phyloP scores from a whole-genome alignment of 2,113 vertebrate species.

The Chunga burmeisteri region DNA sequence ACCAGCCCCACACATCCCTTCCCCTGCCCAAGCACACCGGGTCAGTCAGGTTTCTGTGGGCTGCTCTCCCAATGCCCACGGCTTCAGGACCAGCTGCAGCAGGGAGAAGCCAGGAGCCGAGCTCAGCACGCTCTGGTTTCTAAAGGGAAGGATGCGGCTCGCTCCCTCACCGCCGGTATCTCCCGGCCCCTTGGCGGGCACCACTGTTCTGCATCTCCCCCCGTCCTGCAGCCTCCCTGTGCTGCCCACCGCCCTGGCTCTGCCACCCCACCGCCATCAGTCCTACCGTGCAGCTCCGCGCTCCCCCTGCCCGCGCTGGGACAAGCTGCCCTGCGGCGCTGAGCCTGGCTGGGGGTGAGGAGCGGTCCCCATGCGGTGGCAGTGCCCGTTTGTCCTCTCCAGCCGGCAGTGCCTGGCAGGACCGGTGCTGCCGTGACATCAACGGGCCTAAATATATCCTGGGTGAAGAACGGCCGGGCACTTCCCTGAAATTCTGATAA shows the following conservation, averaged over 20 bases:
- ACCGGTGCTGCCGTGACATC: slow-evolving; percentile 40
- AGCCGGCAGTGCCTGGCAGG: neutral
- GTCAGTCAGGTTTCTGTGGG: neutral
- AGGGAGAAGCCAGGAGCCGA: neutral
- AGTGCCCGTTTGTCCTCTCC: slow-evolving; percentile 25
- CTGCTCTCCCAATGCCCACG: fast-evolving
- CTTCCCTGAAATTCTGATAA: slow-evolving; percentile 89
- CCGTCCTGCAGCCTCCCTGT: neutral
- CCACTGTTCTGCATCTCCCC: neutral
- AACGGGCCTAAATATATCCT: slow-evolving; percentile 69
- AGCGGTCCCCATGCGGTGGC: neutral
- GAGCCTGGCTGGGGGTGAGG: neutral
- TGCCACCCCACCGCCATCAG: neutral
- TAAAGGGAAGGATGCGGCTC: neutral
- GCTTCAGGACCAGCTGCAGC: neutral
- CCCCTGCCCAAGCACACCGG: fast-evolving
- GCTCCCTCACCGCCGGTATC: fast-evolving
- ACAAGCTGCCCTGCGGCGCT: neutral
- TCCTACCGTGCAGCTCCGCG: neutral
- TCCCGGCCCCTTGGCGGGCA: neutral
- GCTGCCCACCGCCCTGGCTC: neutral
- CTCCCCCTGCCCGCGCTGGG: neutral
- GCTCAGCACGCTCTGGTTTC: fast-evolving
- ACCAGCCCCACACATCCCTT: neutral
- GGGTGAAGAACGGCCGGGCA: slow-evolving; percentile 54